phyloP scores from a whole-genome alignment of 2,888 invertebrate genomes.

The Andrena flavipes region DNA sequence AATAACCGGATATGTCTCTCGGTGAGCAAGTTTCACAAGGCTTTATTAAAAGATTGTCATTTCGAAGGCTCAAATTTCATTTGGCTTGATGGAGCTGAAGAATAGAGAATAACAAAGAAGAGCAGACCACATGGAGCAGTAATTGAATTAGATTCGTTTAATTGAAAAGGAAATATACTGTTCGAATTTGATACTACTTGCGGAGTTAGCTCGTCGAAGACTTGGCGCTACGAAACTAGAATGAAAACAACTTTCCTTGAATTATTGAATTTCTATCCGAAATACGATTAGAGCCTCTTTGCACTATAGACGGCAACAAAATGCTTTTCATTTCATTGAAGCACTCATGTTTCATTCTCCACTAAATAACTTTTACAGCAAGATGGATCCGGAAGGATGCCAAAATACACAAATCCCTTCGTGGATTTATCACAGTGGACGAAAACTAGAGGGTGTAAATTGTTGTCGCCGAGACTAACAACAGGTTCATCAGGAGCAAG shows the following conservation, averaged over 20 bases:
- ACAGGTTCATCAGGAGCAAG: not conserved
- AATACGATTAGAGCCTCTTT: too few relatives aligned
- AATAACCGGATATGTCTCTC: slow-evolving; percentile 5
- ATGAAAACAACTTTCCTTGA: too few relatives aligned
- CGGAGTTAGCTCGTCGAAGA: too few relatives aligned
- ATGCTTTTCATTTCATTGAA: too few relatives aligned
- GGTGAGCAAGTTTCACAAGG: not conserved
- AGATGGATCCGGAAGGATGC: too few relatives aligned
- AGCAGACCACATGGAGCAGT: not conserved
- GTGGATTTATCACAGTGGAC: too few relatives aligned
- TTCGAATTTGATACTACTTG: not conserved
- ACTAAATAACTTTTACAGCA: too few relatives aligned
- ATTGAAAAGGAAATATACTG: not conserved
- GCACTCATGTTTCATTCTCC: too few relatives aligned
- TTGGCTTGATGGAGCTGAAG: not conserved
- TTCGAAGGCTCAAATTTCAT: not conserved
- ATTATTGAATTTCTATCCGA: too few relatives aligned
- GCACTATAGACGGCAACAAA: too few relatives aligned
- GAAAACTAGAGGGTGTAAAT: not conserved
- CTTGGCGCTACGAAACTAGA: too few relatives aligned
- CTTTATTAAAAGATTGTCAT: not conserved
- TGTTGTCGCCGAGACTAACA: not conserved
- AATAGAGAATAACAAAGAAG: not conserved
- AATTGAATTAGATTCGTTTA: not conserved
- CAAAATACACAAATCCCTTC: too few relatives aligned